phyloP scores from a whole-genome alignment of 1,140 invertebrate genomes.

The Drosophila rhopaloa region DNA sequence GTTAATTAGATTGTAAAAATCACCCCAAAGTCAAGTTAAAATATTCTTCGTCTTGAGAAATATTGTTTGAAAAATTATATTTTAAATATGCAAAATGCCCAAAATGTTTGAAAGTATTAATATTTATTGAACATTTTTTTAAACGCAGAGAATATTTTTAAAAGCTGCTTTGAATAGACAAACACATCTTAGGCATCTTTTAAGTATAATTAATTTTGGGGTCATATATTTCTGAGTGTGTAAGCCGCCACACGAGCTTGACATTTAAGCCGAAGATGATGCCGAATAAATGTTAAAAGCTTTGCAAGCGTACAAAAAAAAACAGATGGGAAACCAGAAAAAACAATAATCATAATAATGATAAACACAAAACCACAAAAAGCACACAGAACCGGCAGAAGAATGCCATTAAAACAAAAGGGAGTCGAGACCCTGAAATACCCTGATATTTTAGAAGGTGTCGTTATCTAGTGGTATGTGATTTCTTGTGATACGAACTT shows the following conservation, averaged over 20 bases:
- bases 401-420: conserved; percentile 20
- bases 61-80: too few species aligned
- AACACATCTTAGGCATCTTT: not conserved
- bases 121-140: too few species aligned
- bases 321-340: conserved; percentile 33
- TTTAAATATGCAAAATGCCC: too few species aligned
- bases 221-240: conserved; percentile 1
- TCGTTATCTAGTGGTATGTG: conserved; percentile 4
- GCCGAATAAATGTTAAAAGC: conserved; percentile 70
- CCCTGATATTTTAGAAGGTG: conserved; percentile 12
- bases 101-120: too few species aligned
- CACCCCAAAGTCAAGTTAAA: too few species aligned
- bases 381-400: conserved; percentile 43
- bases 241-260: conserved; percentile 63
- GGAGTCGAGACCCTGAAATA: conserved; percentile 23
- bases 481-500: conserved; percentile 5
- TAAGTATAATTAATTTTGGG: not conserved
- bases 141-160: too few species aligned
- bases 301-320: conserved; percentile 30
- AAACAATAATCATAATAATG: conserved; percentile 65
- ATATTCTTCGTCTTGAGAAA: too few species aligned
- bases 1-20: too few species aligned
- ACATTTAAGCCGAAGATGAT: conserved; percentile 70
- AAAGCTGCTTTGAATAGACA: too few species aligned
- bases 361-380: conserved; percentile 59